A percentile compares a stretch with the other conserved stretches of the same genome.
These are phyloP conservation scores for Formica selysi DNA, from an alignment of 1,140 invertebrate genomes.

Conservation along the genomic window DNA sequence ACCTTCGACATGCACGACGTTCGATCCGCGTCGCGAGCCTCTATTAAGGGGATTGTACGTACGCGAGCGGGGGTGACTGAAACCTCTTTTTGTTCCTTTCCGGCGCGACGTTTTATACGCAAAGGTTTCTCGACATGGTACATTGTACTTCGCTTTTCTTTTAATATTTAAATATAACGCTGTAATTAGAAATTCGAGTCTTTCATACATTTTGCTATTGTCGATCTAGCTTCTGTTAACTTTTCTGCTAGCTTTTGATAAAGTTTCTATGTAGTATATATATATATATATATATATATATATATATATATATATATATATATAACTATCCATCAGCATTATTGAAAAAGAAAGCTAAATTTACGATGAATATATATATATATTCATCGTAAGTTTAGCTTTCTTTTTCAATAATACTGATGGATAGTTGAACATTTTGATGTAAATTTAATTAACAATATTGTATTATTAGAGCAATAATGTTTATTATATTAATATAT, in stretches of 20 bases:
- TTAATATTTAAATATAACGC: conserved; percentile 14
- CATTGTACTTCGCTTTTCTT: background rate
- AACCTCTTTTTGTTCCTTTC: conserved; percentile 62
- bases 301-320: too few species aligned
- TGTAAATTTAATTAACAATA: background rate
- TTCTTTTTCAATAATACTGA: background rate
- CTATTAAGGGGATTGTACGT: conserved; percentile 69
- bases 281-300: too few species aligned
- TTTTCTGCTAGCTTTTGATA: too few species aligned
- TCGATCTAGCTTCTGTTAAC: too few species aligned
- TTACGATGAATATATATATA: too few species aligned
- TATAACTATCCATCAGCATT: too few species aligned
- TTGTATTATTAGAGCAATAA: background rate
- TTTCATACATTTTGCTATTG: too few species aligned
- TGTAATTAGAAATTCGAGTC: conserved; percentile 11
- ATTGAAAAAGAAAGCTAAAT: too few species aligned
- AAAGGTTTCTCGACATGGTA: conserved; percentile 61
- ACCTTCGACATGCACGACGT: conserved; percentile 66
- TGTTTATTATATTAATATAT: too few species aligned
- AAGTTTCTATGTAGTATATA: too few species aligned
- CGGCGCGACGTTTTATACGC: conserved; percentile 9
- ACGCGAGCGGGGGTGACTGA: conserved; percentile 44
- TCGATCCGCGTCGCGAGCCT: conserved; percentile 65
- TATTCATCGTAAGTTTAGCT: too few species aligned
- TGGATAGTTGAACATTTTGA: background rate